These are phyloP conservation scores for Aphidius colemani DNA, from an alignment of 2,888 invertebrate species.

Conservation along the genomic window DNA sequence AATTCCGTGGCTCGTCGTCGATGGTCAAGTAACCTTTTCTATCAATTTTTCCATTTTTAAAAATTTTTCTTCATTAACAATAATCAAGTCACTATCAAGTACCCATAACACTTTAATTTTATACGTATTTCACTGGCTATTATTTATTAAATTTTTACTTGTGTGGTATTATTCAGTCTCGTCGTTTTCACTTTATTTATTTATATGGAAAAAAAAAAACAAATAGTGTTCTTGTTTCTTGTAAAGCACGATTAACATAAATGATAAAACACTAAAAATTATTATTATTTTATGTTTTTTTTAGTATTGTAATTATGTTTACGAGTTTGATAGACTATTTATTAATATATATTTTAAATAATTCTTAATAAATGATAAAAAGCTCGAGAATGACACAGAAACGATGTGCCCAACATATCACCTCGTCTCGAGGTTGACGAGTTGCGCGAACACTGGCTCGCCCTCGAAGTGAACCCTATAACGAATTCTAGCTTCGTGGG, in stretches of 20 bases:
- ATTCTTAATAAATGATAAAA: too few species aligned
- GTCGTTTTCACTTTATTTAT: too few species aligned
- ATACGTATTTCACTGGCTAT: too few species aligned
- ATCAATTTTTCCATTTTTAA: background rate
- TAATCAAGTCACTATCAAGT: too few species aligned
- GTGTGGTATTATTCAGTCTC: too few species aligned
- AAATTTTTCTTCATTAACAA: too few species aligned
- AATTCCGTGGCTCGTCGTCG: slow-evolving; percentile 5
- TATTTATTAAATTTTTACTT: too few species aligned
- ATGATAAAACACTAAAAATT: too few species aligned
- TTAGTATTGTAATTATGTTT: background rate
- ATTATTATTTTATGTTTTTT: background rate
- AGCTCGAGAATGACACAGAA: slow-evolving; percentile 2
- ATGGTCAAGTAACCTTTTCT: slow-evolving; percentile 14
- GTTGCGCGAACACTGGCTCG: slow-evolving; percentile 36
- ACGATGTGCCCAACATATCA: slow-evolving; percentile 21
- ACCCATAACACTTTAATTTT: too few species aligned
- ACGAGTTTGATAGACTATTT: slow-evolving; percentile 1
- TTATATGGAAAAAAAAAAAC: too few species aligned
- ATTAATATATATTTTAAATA: background rate
- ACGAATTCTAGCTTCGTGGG: slow-evolving; percentile 27
- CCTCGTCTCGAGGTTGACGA: slow-evolving; percentile 25
- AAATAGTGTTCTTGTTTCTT: too few species aligned
- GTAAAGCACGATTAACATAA: too few species aligned
- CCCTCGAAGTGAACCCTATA: slow-evolving; percentile 47